Percentiles rank a stretch among this genome's conserved stretches.
Conservation (phyloP, 37 sponge, comb jelly and placozoan species). For the Agelas oroides region DNA sequence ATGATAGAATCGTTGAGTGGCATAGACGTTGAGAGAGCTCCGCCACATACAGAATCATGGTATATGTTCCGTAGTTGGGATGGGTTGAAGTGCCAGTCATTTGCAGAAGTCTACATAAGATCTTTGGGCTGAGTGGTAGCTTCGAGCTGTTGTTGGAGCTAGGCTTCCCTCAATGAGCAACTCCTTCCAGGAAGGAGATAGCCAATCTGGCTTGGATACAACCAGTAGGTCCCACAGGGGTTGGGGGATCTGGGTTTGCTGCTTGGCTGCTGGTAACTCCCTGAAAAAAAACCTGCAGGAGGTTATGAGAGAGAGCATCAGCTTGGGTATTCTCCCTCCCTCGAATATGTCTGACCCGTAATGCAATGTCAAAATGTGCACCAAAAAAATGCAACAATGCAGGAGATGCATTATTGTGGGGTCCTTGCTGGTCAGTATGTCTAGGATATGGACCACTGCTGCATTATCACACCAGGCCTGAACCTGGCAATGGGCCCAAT, state of each 20-base stretch:
- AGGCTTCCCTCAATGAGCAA: background rate
- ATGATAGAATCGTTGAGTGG: background rate
- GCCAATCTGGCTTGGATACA: background rate
- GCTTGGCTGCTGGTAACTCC: background rate
- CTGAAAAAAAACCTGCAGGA: background rate
- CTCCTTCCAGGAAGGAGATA: background rate
- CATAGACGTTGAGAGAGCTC: slow-evolving; percentile 10
- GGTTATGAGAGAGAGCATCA: background rate
- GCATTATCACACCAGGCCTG: slow-evolving; percentile 13
- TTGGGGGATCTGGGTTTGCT: background rate
- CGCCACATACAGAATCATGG: background rate
- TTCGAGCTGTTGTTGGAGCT: no score
- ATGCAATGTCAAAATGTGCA: background rate
- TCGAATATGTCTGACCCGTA: background rate
- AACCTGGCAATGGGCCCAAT: background rate
- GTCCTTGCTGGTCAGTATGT: background rate
- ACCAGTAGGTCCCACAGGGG: background rate
- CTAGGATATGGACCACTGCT: background rate
- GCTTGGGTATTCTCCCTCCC: background rate
- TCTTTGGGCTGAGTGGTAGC: no score
- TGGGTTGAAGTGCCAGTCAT: no score
- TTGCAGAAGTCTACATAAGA: no score
- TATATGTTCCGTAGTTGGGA: no score
- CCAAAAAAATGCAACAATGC: background rate
- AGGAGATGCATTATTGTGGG: slow-evolving; percentile 17